Evolutionary conservation across 2,888 invertebrate species (phyloP), one percentile per base, ranked within the genome.

Genomic region (Elaeidobius kamerunicus): DNA sequence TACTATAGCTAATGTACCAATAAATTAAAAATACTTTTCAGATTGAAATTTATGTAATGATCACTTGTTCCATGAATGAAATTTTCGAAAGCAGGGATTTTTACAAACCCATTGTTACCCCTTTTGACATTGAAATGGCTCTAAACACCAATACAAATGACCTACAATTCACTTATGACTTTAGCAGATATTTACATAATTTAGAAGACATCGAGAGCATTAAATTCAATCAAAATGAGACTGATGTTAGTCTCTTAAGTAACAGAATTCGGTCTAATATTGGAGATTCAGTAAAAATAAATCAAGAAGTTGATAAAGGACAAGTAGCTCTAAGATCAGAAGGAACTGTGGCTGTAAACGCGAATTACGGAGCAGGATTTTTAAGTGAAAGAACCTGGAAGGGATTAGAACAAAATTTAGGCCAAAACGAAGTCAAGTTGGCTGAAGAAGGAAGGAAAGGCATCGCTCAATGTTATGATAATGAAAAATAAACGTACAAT

Each of bases 61-160:
- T 99, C 44, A 86, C 94, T 0, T 99, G 98, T 69, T 85, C 94
- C 2, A 91, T 95, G 73, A 94, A 90, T 67, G 86, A 89, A 58
- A 78, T 94, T 32, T 85, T 86, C 67, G 87, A 88, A 67, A 86
- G 84, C 41, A 81, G 86, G 62, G 93, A 96, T 48, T 95, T 89
- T 71, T 90, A 88, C 65, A 88, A 86, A 67, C 95, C 97, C 1
- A 83, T 99, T 42, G 84, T 94, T 0, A 91, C 93, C 16, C 89
- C 95, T 0, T 93, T 85, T 71, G 98, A 99, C 74, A 78, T 97
- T 16, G 97, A 98, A 75, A 77, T 87, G 49, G 88, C 89, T 2
- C 72, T 90, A 14, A 90, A 89, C 70, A 72, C 74, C 1, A 67
- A 71, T 11, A 44, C 55, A 12, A 41, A 48, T 17, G 18, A 38